Evolutionary conservation across 2,113 vertebrate genomes (phyloP).

Genomic region (Dicrurus megarhynchus): DNA sequence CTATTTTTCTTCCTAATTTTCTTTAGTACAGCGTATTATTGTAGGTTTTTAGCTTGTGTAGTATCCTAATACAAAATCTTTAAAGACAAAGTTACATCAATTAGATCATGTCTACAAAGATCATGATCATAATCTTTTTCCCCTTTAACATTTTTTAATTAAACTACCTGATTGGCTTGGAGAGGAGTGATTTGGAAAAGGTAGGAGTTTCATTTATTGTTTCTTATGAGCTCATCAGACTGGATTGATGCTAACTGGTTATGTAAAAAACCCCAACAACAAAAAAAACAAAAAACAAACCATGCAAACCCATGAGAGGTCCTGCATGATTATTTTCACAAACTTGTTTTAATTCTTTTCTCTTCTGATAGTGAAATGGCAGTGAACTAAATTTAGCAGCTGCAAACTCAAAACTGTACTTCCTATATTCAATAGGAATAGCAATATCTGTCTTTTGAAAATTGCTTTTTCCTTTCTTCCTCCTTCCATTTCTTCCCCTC

Average conservation of each 20-base stretch:
- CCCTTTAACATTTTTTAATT: not conserved
- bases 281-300: accelerated
- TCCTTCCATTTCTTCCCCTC: not conserved
- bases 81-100: not conserved
- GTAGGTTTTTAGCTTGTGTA: not conserved
- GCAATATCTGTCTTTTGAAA: not conserved
- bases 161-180: not conserved
- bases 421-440: not conserved
- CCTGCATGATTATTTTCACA: not conserved
- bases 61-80: not conserved
- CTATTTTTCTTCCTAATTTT: not conserved
- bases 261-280: not conserved
- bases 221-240: not conserved
- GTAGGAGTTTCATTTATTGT: not conserved
- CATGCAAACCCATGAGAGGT: not conserved
- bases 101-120: not conserved
- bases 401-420: not conserved
- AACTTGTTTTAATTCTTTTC: not conserved
- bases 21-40: not conserved
- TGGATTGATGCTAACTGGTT: not conserved
- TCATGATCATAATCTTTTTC: not conserved
- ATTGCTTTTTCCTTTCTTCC: not conserved
- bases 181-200: not conserved
- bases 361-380: not conserved
- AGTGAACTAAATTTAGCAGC: not conserved